phyloP scores from a whole-genome alignment of 2,888 invertebrate genomes.

The Cabera pusaria region DNA sequence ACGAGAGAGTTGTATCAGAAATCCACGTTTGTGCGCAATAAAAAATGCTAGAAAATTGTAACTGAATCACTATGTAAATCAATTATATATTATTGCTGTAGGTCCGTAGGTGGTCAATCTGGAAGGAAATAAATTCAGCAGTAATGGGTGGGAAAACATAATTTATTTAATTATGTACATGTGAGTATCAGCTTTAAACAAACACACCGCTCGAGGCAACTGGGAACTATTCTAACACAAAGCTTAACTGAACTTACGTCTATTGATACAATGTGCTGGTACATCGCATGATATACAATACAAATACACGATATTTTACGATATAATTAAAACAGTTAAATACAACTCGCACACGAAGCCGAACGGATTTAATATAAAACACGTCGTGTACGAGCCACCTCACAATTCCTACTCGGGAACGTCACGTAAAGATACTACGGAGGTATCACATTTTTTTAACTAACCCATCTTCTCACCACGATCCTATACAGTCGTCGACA shows the following conservation, averaged over 20 bases:
- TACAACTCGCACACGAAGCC: conserved; percentile 19
- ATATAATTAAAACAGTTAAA: conserved; percentile 31
- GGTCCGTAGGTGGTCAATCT: no score
- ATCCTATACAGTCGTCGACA: conserved; percentile 40
- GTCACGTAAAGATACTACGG: conserved; percentile 49
- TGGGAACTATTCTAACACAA: conserved; percentile 52
- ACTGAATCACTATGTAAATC: no score
- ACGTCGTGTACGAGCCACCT: conserved; percentile 25
- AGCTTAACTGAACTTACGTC: conserved; percentile 48
- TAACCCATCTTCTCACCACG: conserved; percentile 40
- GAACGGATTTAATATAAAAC: conserved; percentile 24
- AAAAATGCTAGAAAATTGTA: no score
- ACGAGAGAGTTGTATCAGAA: no score
- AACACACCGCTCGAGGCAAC: conserved; percentile 53
- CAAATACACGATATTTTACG: conserved; percentile 45
- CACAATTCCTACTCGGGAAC: conserved; percentile 47
- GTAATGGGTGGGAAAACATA: conserved; percentile 69
- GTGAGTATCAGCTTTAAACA: conserved; percentile 56
- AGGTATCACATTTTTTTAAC: conserved; percentile 64
- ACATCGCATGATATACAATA: conserved; percentile 35
- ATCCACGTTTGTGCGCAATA: no score
- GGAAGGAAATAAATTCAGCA: no score
- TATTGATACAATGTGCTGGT: conserved; percentile 50
- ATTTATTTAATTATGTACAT: conserved; percentile 78
- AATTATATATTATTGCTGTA: no score